Evolutionary conservation across 2,888 invertebrate species (phyloP), one percentile per base, ranked within the genome.

Genomic region (Clitarchus hookeri): DNA sequence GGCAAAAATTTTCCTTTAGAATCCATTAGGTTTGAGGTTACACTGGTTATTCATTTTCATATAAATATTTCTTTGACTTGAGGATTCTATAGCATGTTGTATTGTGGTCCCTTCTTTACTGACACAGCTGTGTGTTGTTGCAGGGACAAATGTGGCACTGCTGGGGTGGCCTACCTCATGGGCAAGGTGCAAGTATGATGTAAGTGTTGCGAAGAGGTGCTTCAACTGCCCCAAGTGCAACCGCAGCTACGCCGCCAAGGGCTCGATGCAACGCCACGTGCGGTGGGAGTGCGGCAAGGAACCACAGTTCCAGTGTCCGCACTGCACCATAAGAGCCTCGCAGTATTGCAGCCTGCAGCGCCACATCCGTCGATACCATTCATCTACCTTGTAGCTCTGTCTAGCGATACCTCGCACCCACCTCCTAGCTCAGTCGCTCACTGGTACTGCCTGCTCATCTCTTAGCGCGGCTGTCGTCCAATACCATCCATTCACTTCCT

Each of bases 271-370:
- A 83, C 87, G 89, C 19, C 89, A 89, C 85, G 88, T 90, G 79
- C 91, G 90, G 84, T 89, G 89, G n/a, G 91, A 89, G 23, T 91
- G 91, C 86, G 91, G 91, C 0, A 89, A 89, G 80, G 88, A 88
- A 83, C 88, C 88, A 9, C 88, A 86, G 65, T 87, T 87, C 83
- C 85, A 85, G 44, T 91, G 92, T 86, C 90, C 90, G 0, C 90
- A 91, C 48, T 91, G 91, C 86, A 88, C 89, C n/a, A 90, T 6
- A 8, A 82, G 23, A 23, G 19, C 44, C 23, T 36, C 82, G 44
- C 82, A 82, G 23, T 13, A 82, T 82, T 12, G 44, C 44, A 36
- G 23, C 44, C 44, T 82, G 36, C 19, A 19, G 27, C 27, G 82
- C 8, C 82, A 82, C 65, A 65, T 65, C 65, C 65, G 65, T 19